A percentile compares a stretch with the other conserved stretches of the same genome.
phyloP scores from a whole-genome alignment of 2,797 vertebrate species.

The Danionella dracula region DNA sequence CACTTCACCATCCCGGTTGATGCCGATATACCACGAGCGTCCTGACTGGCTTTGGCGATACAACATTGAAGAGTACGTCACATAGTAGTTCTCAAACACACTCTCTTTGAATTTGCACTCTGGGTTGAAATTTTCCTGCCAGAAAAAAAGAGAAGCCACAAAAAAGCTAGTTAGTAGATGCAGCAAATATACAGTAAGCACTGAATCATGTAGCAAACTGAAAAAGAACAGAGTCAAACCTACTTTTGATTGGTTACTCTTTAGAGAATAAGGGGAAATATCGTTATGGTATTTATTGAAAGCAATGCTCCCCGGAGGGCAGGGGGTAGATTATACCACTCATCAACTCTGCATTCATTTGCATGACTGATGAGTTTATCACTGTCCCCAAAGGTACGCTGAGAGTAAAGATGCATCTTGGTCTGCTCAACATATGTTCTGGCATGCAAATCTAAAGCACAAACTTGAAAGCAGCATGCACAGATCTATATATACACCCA shows the following conservation, averaged over 20 bases:
- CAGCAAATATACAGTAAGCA: slow-evolving; percentile 9
- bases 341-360: slow-evolving; percentile 36
- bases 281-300: slow-evolving; percentile 51
- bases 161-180: neutral
- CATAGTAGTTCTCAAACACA: slow-evolving; percentile 99
- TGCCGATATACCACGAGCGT: slow-evolving; percentile 94
- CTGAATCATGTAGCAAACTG: neutral
- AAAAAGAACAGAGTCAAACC: slow-evolving; percentile 4
- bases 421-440: neutral
- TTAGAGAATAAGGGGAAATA: slow-evolving; percentile 30
- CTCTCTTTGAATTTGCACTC: slow-evolving; percentile 99
- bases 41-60: slow-evolving; percentile 96
- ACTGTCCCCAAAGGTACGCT: slow-evolving; percentile 35
- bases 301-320: slow-evolving; percentile 46
- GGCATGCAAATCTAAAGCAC: neutral
- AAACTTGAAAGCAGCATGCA: neutral
- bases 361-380: slow-evolving; percentile 50
- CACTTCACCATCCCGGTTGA: slow-evolving; percentile 95
- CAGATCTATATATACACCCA: slow-evolving; percentile 1
- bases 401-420: neutral
- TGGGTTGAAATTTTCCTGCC: slow-evolving; percentile 93
- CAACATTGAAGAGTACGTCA: slow-evolving; percentile 97
- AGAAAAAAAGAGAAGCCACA: slow-evolving; percentile 1
- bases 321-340: slow-evolving; percentile 30
- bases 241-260: slow-evolving; percentile 44